Percentiles rank a stretch among this genome's conserved stretches.
Evolutionary conservation across 2,113 vertebrate genomes (phyloP).

Genomic region (Rhinichthys klamathensis): DNA sequence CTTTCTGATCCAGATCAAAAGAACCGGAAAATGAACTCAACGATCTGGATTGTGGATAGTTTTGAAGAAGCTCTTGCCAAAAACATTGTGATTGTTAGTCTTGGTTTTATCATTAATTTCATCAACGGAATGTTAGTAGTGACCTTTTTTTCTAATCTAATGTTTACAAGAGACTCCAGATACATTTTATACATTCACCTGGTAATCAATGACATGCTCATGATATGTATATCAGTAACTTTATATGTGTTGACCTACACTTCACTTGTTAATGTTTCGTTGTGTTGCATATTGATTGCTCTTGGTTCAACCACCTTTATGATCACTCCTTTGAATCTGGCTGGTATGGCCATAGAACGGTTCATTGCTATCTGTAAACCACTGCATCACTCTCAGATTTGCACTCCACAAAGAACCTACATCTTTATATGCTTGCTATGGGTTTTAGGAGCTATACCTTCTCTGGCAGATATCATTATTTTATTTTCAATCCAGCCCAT

Average conservation of each 20-base stretch:
- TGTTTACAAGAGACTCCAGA: slow-evolving; percentile 49
- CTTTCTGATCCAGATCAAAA: background rate
- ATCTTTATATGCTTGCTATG: slow-evolving; percentile 57
- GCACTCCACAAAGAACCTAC: slow-evolving; percentile 58
- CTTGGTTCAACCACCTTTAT: slow-evolving; percentile 14
- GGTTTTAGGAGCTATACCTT: slow-evolving; percentile 37
- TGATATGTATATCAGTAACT: slow-evolving; percentile 20
- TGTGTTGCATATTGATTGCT: slow-evolving; percentile 43
- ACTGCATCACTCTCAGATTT: slow-evolving; percentile 62
- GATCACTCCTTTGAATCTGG: slow-evolving; percentile 66
- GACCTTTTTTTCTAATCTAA: slow-evolving; percentile 34
- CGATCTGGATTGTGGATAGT: slow-evolving; percentile 9
- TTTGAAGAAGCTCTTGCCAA: slow-evolving; percentile 46
- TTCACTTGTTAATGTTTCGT: background rate
- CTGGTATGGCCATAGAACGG: slow-evolving; percentile 67
- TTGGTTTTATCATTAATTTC: slow-evolving; percentile 44
- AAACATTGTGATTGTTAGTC: slow-evolving; percentile 42
- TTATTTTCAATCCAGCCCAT: background rate
- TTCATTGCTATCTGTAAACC: slow-evolving; percentile 65
- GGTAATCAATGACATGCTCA: slow-evolving; percentile 51
- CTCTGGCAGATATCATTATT: slow-evolving; percentile 55
- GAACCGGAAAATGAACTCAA: background rate
- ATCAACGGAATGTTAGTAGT: slow-evolving; percentile 51
- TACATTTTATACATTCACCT: slow-evolving; percentile 57
- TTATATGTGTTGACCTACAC: background rate